phyloP scores from a whole-genome alignment of 2,797 vertebrate genomes.

The Poliocrania exsul region DNA sequence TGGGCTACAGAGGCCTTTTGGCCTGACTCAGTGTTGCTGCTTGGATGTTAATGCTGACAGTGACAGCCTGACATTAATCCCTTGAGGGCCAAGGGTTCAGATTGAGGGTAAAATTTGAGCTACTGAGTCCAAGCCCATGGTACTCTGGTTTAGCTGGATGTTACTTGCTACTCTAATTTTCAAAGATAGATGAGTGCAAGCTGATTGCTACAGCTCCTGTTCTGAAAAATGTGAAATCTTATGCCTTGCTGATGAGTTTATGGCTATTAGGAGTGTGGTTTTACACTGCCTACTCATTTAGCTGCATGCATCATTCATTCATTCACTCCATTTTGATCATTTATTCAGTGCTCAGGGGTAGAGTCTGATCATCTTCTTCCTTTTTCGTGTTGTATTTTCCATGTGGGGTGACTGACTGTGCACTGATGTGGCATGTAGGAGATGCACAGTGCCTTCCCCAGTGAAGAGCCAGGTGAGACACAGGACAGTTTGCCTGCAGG shows the following conservation, averaged over 20 bases:
- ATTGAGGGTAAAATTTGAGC: background rate
- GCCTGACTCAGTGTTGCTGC: background rate
- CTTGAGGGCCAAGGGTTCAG: background rate
- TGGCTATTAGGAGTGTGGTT: background rate
- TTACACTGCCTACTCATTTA: background rate
- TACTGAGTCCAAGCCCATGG: background rate
- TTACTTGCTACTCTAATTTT: background rate
- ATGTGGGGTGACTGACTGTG: background rate
- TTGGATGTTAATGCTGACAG: background rate
- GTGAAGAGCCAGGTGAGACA: background rate
- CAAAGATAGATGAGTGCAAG: background rate
- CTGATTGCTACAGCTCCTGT: background rate
- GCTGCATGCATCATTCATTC: background rate
- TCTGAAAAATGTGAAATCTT: background rate
- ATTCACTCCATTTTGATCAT: background rate
- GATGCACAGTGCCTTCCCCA: background rate
- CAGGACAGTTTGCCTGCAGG: background rate
- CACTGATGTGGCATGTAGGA: background rate
- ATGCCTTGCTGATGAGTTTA: background rate
- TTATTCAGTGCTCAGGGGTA: background rate
- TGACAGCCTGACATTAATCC: conserved; percentile 17
- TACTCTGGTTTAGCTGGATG: background rate
- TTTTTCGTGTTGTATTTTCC: background rate
- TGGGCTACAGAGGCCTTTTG: background rate
- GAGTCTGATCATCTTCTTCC: background rate